Evolutionary conservation across 1,140 invertebrate species (phyloP).

Genomic region (Drosophila tsacasi): DNA sequence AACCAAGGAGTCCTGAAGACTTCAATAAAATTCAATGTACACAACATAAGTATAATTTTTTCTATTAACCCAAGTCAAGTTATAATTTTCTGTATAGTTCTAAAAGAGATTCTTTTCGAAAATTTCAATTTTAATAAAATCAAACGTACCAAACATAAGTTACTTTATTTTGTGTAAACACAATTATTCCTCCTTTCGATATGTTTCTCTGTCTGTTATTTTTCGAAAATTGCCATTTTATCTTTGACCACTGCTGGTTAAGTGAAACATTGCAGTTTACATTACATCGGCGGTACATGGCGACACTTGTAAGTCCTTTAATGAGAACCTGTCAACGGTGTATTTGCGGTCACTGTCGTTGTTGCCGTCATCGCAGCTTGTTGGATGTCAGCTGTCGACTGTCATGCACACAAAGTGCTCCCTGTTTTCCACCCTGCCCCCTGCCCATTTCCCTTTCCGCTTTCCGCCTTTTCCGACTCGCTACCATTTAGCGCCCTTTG

Average conservation of each 20-base stretch:
- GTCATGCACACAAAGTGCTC: slow-evolving; percentile 30
- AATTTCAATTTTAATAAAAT: too few species aligned
- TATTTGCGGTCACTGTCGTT: slow-evolving; percentile 36
- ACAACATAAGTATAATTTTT: too few species aligned
- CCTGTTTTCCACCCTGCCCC: background rate
- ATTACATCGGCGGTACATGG: slow-evolving; percentile 22
- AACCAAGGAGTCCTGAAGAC: too few species aligned
- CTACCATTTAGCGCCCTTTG: slow-evolving; percentile 9
- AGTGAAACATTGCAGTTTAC: slow-evolving; percentile 10
- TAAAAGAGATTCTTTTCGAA: too few species aligned
- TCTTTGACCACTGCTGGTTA: slow-evolving; percentile 1
- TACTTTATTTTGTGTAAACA: background rate
- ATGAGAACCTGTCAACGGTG: slow-evolving; percentile 47
- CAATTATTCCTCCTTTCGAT: background rate
- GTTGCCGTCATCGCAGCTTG: background rate
- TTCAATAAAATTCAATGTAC: too few species aligned
- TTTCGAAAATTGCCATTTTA: background rate
- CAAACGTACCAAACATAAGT: too few species aligned
- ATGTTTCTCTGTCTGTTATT: background rate
- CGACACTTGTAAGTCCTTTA: slow-evolving; percentile 46
- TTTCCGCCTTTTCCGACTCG: background rate
- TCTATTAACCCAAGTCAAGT: too few species aligned
- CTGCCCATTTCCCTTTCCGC: background rate
- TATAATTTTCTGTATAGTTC: too few species aligned
- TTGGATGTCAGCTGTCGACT: slow-evolving; percentile 1